Percentiles rank a stretch among this genome's conserved stretches.
These are phyloP conservation scores for Falco rusticolus DNA, from an alignment of 2,797 vertebrate species.

Conservation along the genomic window DNA sequence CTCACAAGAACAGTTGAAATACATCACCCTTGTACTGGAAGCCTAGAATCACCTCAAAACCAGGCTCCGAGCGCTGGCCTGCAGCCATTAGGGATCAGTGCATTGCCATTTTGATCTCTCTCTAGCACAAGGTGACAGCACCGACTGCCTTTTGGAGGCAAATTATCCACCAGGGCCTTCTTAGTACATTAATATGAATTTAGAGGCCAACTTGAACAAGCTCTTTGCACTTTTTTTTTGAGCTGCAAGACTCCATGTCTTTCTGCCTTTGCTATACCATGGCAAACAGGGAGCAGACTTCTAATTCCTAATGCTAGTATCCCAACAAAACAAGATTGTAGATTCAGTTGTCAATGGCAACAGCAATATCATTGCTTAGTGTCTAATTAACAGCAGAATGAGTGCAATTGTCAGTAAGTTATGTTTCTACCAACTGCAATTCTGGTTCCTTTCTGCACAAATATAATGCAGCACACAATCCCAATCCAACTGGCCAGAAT, in stretches of 20 bases:
- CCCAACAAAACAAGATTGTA: background rate
- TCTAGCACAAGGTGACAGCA: background rate
- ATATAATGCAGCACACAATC: background rate
- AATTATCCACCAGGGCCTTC: background rate
- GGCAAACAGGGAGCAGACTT: background rate
- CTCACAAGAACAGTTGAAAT: background rate
- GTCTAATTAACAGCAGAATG: slow-evolving; percentile 16
- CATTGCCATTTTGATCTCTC: background rate
- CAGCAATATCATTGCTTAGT: slow-evolving; percentile 20
- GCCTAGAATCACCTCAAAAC: background rate
- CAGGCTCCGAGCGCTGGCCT: background rate
- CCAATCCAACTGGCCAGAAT: background rate
- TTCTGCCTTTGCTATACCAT: background rate
- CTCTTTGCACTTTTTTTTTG: background rate
- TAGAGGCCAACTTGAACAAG: background rate
- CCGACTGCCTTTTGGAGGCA: background rate
- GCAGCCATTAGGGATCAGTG: background rate
- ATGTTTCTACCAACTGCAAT: background rate
- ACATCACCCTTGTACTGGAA: background rate
- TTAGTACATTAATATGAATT: background rate
- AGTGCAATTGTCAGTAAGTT: background rate
- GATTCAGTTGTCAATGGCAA: slow-evolving; percentile 33
- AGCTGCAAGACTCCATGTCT: background rate
- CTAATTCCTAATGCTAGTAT: background rate
- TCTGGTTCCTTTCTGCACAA: background rate